Conservation (phyloP, 2,888 invertebrate species). For the Hydrotaea cyrtoneurina region DNA sequence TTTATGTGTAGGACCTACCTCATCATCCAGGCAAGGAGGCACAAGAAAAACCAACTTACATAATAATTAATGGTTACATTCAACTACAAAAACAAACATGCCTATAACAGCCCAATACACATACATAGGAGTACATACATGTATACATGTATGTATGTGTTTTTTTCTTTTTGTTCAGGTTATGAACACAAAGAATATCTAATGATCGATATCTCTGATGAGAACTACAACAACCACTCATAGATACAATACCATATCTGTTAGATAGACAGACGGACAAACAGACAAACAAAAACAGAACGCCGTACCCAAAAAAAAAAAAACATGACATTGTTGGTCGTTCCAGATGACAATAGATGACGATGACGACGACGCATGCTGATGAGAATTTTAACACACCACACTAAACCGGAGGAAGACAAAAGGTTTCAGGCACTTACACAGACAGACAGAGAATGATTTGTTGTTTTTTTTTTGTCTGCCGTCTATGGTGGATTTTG, state of each 20-base stretch:
- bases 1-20: constrained; percentile 41
- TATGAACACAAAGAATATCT: constrained; percentile 39
- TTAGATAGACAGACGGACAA: constrained; percentile 3
- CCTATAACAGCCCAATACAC: constrained; percentile 16
- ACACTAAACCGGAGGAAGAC: background rate
- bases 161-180: no score
- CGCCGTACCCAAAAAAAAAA: constrained; percentile 36
- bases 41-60: constrained; percentile 62
- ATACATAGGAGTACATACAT: no score
- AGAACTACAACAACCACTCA: constrained; percentile 21
- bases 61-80: constrained; percentile 67
- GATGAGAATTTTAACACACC: constrained; percentile 69
- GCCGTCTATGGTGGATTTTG: background rate
- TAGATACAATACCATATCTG: constrained; percentile 10
- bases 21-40: background rate
- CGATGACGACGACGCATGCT: constrained; percentile 69
- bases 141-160: no score
- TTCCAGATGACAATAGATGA: constrained; percentile 69
- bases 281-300: constrained; percentile 5
- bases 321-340: constrained; percentile 56
- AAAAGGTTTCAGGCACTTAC: constrained; percentile 34
- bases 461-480: constrained; percentile 41
- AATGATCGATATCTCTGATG: constrained; percentile 61
- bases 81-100: constrained; percentile 13
- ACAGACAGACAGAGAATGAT: constrained; percentile 36